Base-by-base conservation (phyloP, 2,888 invertebrate genomes). In the Macrostomum cliftonense region DNA sequence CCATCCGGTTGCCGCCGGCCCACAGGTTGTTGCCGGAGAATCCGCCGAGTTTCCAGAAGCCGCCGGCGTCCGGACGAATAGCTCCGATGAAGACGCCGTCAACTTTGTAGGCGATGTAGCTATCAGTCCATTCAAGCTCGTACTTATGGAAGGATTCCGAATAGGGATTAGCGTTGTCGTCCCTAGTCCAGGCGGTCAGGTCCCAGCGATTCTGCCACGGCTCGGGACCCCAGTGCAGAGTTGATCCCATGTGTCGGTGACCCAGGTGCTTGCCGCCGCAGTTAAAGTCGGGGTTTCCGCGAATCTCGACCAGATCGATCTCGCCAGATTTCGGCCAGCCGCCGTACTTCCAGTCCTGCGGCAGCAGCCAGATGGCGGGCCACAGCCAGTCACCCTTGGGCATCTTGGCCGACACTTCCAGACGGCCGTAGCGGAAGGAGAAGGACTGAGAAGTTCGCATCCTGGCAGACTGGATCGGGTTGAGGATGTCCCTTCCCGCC, bases 251-350 rank as follows among this genome's bases (percentile, higher is more conserved):
- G 40, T 56, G 58, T 51, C 59, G 50, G 46, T 59, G 52, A 17
- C 61, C 52, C 46, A 52, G 50, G 17, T 39, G 38, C 13, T 45
- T 46, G 13, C 47, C 47, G 28, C 57, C 46, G 28, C 49, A 21
- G 48, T 56, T 57, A 14, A 54, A 54, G 53, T 43, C 12, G 37
- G 39, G 52, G 61, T 83, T 83, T 2, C 82, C 82, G 1, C 76
- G 74, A 0, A 76, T 70, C 55, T 77, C 77, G 0, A 80, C 80
- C n/a, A 84, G 70, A 39, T 80, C 76, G 37, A 84, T 74, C 59
- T 80, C 73, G 0, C 82, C 80, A 0, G 80, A 80, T 7, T 75
- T 63, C 1, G 79, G 79, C 80, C 79, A 80, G 1, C 71, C 64
- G 0, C 79, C 79, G 61, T 80, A 80, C 0, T 72, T 65, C 36